Evolutionary conservation across 2,797 vertebrate species (phyloP).

Genomic region (Sebastes oblongus): DNA sequence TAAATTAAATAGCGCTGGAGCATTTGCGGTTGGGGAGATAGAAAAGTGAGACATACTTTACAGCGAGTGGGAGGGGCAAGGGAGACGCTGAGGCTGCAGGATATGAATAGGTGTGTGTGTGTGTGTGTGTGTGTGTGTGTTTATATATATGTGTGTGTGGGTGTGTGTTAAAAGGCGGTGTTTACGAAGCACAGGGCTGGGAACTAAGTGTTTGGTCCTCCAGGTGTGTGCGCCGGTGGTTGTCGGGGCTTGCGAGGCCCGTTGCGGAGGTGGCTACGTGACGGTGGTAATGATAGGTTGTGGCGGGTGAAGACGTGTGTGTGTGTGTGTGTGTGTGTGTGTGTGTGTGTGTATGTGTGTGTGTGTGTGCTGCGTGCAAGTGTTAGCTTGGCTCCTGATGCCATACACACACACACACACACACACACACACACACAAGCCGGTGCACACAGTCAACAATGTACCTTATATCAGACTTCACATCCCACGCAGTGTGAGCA

Average conservation of each 20-base stretch:
- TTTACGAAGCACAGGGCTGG: conserved; percentile 71
- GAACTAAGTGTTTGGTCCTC: conserved; percentile 79
- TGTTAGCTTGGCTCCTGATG: conserved; percentile 62
- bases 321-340: conserved; percentile 42
- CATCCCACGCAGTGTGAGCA: conserved; percentile 82
- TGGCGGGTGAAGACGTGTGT: conserved; percentile 78
- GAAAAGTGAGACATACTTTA: conserved; percentile 64
- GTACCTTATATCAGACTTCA: conserved; percentile 83
- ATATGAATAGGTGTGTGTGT: conserved; percentile 66
- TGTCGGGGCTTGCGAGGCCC: conserved; percentile 78
- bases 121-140: conserved; percentile 3
- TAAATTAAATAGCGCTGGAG: conserved; percentile 65
- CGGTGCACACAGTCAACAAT: conserved; percentile 66
- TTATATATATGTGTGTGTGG: conserved; percentile 13
- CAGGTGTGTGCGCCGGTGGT: conserved; percentile 77
- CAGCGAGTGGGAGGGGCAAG: conserved; percentile 50
- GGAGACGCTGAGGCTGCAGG: conserved; percentile 61
- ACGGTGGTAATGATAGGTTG: conserved; percentile 83
- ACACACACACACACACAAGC: conserved; percentile 28
- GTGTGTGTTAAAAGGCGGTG: conserved; percentile 52
- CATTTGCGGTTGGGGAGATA: conserved; percentile 58
- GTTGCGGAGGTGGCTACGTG: conserved; percentile 77
- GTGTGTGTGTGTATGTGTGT: neutral
- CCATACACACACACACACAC: conserved; percentile 6
- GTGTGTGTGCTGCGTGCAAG: conserved; percentile 63